These are phyloP conservation scores for Dendrocincla fuliginosa DNA, from an alignment of 2,797 vertebrate genomes.

Conservation along the genomic window DNA sequence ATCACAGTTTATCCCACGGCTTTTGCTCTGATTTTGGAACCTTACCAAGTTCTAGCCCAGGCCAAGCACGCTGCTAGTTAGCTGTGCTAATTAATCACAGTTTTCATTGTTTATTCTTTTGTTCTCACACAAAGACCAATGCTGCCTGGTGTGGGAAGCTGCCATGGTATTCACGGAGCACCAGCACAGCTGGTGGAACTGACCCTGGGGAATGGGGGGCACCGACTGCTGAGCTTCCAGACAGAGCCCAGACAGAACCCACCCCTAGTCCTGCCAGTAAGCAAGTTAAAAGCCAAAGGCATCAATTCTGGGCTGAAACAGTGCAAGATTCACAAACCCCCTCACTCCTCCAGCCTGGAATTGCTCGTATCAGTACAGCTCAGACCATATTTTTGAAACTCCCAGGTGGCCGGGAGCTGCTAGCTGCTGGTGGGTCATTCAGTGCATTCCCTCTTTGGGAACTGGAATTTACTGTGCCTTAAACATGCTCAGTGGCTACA, in stretches of 20 bases:
- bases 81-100: constrained; percentile 39
- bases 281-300: not conserved
- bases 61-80: constrained; percentile 7
- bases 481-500: not conserved
- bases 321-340: not conserved
- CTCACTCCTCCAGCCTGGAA: not conserved
- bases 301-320: not conserved
- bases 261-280: not conserved
- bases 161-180: not conserved
- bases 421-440: not conserved
- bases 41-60: not conserved
- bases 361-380: not conserved
- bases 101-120: constrained; percentile 45
- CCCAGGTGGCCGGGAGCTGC: not conserved
- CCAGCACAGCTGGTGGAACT: not conserved
- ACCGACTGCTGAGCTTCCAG: not conserved
- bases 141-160: not conserved
- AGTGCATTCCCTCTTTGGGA: not conserved
- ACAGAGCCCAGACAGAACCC: not conserved
- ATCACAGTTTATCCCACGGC: not conserved
- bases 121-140: not conserved
- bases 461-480: not conserved
- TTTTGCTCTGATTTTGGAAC: not conserved
- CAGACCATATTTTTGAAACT: not conserved
- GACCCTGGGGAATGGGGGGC: not conserved